Base-by-base conservation (phyloP, 2,888 invertebrate species). In the Pterostichus madidus region DNA sequence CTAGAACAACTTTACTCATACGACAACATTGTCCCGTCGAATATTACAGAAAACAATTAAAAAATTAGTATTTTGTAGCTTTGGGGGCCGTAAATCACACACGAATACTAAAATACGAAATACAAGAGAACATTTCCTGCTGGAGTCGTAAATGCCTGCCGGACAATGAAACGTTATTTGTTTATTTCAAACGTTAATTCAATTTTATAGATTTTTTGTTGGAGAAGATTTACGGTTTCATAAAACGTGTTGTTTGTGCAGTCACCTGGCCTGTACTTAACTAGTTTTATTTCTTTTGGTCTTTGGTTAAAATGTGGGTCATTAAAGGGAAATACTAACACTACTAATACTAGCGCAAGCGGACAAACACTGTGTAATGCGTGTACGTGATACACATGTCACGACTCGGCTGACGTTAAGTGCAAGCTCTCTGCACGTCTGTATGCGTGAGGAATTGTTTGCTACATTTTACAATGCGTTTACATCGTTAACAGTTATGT, bases 21-120 rank as follows among this genome's bases (percentile, higher is more conserved):
- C 35, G 13, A 13, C 44, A 39, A 71, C 68, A 71, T 71, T 71
- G 68, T 71, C 32, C 68, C 56, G 31, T 17, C 44, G 61, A 44
- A 78, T 78, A 78, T 78, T 80, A 71, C 73, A 71, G 71, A 80
- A 80, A 80, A 80, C 80, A 80, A 80, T 80, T 80, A 80, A 80
- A 80, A 80, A 80, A 80, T 80, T 80, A 80, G 80, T 80, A 80
- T 80, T 56, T 80, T 71, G 24, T 75, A 52, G 56, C n/a, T 73
- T 39, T 53, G 64, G 17, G 32, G 35, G 80, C 52, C 44, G 31
- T 80, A 80, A 80, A 80, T 80, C 80, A 80, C 52, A 6, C 10
- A 44, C n/a, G 35, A 52, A 80, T 80, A 71, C 17, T 56, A 17
- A 56, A 24, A 24, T 24, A 56, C 17, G 56, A 56, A 24, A 24